Conservation (phyloP, 2,113 vertebrate species). For the Condylura cristata region DNA sequence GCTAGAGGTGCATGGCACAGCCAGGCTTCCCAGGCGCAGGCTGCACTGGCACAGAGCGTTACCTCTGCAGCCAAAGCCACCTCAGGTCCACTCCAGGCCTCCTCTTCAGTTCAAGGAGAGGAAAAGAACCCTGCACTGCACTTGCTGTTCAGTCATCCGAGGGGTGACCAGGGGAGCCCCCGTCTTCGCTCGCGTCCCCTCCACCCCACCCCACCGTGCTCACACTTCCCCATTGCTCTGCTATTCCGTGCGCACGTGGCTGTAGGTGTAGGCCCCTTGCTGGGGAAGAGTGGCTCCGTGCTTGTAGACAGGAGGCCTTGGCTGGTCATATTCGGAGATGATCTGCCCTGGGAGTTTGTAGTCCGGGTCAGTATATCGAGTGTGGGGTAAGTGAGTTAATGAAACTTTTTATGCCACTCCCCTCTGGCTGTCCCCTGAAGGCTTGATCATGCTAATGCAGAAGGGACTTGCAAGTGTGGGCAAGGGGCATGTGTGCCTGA, state of each 20-base stretch:
- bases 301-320: neutral
- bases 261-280: fast-evolving
- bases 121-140: neutral
- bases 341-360: too few species aligned
- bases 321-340: neutral
- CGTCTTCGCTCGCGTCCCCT: neutral
- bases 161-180: too few species aligned
- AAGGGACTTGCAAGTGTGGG: too few species aligned
- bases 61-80: neutral
- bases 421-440: too few species aligned
- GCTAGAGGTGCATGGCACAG: neutral
- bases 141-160: neutral
- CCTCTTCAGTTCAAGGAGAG: neutral
- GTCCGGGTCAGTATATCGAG: neutral
- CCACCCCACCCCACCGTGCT: neutral
- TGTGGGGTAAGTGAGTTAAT: too few species aligned
- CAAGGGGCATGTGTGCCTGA: too few species aligned
- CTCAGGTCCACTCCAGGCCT: neutral
- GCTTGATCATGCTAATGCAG: too few species aligned
- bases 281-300: neutral
- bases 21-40: neutral
- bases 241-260: neutral
- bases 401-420: too few species aligned
- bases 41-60: neutral
- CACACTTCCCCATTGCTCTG: too few species aligned